Evolutionary conservation across 2,888 invertebrate genomes (phyloP), one percentile per base, ranked within the genome.

Genomic region (Thalpophila matura): DNA sequence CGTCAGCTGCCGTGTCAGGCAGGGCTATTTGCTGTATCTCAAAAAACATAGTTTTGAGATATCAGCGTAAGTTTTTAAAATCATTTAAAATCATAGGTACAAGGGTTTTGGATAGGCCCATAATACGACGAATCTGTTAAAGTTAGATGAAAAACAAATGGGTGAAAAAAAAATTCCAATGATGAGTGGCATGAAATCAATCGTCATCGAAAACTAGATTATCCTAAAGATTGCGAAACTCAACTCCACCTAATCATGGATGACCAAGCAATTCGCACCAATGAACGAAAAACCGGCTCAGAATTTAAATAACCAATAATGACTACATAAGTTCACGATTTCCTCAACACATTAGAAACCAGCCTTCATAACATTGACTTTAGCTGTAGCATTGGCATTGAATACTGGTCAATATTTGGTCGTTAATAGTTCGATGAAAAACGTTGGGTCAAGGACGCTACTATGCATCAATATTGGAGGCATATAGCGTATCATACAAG

Each of bases 401-500:
- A 42, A 37, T 12, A 18, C 43, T 46, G 18, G 42, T 59, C 56
- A 60, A 57, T 57, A 71, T 68, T 71, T 74, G 53, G 37, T 46
- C 43, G 63, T 51, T 67, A 31, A 42, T 50, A 35, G 46, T 60
- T 54, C 49, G 46, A 47, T 38, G 40, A 20, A 49, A 31, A 43
- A 46, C 26, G 33, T 9, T 6, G 14, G 58, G 58, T 54, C 68
- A 68, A 58, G 68, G 68, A 27, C 47, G 35, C n/a, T n/a, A 33
- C 3, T 35, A 14, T 5, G 40, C 7, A 31, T n/a, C 18, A 37
- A 57, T 70, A 45, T 45, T 40, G 55, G 12, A 55, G 24, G 62
- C 43, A 57, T 29, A 18, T 37, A 37, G 57, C 69, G 69, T 54
- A 47, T 31, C 16, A 22, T 6, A 24, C 67, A 10, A 56, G 63